Percentiles rank a stretch among this genome's conserved stretches.
These are phyloP conservation scores for Megalonaias nervosa DNA, from an alignment of 1,140 invertebrate species.

Conservation along the genomic window DNA sequence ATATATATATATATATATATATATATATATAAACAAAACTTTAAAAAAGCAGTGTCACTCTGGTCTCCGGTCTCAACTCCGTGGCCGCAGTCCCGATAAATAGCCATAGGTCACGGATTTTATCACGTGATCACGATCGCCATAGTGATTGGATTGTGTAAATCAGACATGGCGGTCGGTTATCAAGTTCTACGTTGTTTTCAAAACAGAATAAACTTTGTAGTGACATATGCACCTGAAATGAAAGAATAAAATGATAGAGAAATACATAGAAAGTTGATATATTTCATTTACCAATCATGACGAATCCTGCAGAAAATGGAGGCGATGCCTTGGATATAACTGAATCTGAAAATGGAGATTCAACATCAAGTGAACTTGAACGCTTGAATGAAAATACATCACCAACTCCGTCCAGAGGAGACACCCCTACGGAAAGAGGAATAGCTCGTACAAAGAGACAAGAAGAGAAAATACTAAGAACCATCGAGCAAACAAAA, in stretches of 20 bases:
- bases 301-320: constrained; percentile 35
- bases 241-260: too few species aligned
- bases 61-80: too few species aligned
- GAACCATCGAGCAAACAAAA: constrained; percentile 53
- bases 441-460: constrained; percentile 54
- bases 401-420: constrained; percentile 29
- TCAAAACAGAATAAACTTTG: too few species aligned
- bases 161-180: too few species aligned
- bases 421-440: constrained; percentile 56
- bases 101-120: background rate
- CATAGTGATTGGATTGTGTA: constrained; percentile 50
- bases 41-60: too few species aligned
- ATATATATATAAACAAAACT: too few species aligned
- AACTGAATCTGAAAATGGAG: constrained; percentile 32
- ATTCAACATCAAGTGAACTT: constrained; percentile 50
- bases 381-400: constrained; percentile 32
- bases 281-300: background rate
- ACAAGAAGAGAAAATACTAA: constrained; percentile 51
- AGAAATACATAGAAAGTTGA: background rate
- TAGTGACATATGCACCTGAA: too few species aligned
- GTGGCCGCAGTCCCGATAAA: too few species aligned
- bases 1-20: too few species aligned
- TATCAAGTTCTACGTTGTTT: too few species aligned
- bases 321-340: constrained; percentile 31
- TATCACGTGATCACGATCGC: constrained; percentile 40